Percentiles rank a stretch among this genome's conserved stretches.
These are phyloP conservation scores for Linurgus olivaceus DNA, from an alignment of 2,797 vertebrate genomes.

Conservation along the genomic window DNA sequence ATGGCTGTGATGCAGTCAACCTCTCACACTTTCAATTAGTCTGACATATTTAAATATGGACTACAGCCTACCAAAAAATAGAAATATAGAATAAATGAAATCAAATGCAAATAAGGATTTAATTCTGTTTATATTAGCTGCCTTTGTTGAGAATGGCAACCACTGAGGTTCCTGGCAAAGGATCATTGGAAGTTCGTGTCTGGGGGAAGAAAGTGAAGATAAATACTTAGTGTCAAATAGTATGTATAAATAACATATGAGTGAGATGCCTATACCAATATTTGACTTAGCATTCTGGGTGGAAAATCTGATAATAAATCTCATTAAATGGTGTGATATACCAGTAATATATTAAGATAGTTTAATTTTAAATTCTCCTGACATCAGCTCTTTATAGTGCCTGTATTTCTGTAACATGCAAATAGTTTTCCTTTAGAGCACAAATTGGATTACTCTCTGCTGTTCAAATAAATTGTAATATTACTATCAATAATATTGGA, in stretches of 20 bases:
- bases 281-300: not conserved
- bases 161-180: not conserved
- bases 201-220: not conserved
- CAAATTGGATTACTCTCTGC: not conserved
- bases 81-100: not conserved
- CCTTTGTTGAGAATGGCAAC: not conserved
- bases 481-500: not conserved
- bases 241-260: not conserved
- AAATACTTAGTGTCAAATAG: not conserved
- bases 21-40: not conserved
- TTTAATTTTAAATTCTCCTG: not conserved
- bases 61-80: not conserved
- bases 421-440: not conserved
- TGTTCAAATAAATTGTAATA: not conserved
- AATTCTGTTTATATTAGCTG: not conserved
- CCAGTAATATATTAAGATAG: not conserved
- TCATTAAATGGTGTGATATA: not conserved
- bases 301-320: not conserved
- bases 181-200: not conserved
- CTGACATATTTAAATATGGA: not conserved
- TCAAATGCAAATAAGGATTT: not conserved
- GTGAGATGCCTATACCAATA: not conserved
- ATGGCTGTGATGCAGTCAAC: not conserved
- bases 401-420: not conserved
- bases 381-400: not conserved